A percentile compares a stretch with the other conserved stretches of the same genome.
phyloP scores from a whole-genome alignment of 2,888 invertebrate genomes.

The Strigamia maritima region DNA sequence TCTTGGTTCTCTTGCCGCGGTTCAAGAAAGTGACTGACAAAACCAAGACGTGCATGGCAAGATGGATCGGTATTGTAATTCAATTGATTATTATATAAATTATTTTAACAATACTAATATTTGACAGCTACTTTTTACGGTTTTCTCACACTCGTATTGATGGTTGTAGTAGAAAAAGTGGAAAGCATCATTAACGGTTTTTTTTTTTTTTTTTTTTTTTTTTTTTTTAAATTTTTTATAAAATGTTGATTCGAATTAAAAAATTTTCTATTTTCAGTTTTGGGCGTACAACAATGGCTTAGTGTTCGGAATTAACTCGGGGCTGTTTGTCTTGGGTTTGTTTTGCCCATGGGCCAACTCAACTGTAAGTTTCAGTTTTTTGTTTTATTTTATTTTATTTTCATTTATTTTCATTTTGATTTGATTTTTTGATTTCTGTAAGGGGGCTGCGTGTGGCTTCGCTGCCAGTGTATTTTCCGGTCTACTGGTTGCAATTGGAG shows the following conservation, averaged over 20 bases:
- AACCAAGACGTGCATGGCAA: slow-evolving; percentile 73
- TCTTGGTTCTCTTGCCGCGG: slow-evolving; percentile 63
- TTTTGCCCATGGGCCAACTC: slow-evolving; percentile 81
- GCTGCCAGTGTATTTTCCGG: not conserved
- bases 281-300: slow-evolving; percentile 71
- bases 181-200: not conserved
- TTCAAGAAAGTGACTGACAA: slow-evolving; percentile 68
- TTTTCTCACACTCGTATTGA: not conserved
- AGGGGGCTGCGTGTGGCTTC: not conserved
- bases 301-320: slow-evolving; percentile 80
- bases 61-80: slow-evolving; percentile 63
- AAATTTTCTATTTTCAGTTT: not conserved
- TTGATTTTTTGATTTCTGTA: too few species aligned
- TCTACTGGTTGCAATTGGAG: not conserved
- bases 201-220: not conserved
- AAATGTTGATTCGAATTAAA: too few species aligned
- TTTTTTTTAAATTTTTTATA: too few species aligned
- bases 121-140: not conserved
- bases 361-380: slow-evolving; percentile 58
- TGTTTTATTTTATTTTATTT: too few species aligned
- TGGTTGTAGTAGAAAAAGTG: not conserved
- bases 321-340: slow-evolving; percentile 82
- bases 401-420: not conserved
- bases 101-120: slow-evolving; percentile 4
- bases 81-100: too few species aligned